phyloP scores from a whole-genome alignment of 2,113 vertebrate genomes.

The Petrocephalus microphthalmus region DNA sequence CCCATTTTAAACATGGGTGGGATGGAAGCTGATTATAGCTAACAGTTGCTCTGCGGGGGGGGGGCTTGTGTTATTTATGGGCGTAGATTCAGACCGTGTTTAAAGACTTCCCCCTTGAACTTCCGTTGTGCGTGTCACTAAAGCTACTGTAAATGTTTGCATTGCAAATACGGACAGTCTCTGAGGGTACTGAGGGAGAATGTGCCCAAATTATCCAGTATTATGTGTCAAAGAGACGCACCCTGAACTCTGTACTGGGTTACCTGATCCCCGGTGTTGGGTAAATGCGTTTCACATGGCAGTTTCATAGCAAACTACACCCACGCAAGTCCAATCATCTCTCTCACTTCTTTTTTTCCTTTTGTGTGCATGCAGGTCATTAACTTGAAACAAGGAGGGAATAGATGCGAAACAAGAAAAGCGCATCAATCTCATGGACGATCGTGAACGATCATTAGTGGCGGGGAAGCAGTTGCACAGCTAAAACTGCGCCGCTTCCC shows the following conservation, averaged over 20 bases:
- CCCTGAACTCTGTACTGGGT: constrained; percentile 33
- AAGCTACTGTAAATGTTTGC: constrained; percentile 1
- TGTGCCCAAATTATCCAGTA: neutral
- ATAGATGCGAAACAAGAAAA: neutral
- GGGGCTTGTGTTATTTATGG: neutral
- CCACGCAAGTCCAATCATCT: constrained; percentile 63
- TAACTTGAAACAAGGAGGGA: neutral
- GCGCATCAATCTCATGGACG: neutral
- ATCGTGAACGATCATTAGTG: neutral
- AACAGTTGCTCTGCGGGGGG: neutral
- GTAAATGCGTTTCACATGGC: constrained; percentile 61
- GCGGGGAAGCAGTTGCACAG: neutral
- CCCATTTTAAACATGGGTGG: neutral
- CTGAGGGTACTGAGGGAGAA: neutral
- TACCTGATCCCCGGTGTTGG: constrained; percentile 42
- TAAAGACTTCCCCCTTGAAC: neutral
- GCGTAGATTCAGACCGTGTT: neutral
- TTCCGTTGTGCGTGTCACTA: neutral
- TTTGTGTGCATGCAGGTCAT: constrained; percentile 12
- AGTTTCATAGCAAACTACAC: constrained; percentile 67
- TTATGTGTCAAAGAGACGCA: constrained; percentile 31
- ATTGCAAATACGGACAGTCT: neutral
- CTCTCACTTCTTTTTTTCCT: constrained; percentile 35
- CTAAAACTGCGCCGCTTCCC: neutral
- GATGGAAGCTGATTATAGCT: neutral